Evolutionary conservation across 2,888 invertebrate genomes (phyloP), one percentile per base, ranked within the genome.

Genomic region (Chorisops tibialis): DNA sequence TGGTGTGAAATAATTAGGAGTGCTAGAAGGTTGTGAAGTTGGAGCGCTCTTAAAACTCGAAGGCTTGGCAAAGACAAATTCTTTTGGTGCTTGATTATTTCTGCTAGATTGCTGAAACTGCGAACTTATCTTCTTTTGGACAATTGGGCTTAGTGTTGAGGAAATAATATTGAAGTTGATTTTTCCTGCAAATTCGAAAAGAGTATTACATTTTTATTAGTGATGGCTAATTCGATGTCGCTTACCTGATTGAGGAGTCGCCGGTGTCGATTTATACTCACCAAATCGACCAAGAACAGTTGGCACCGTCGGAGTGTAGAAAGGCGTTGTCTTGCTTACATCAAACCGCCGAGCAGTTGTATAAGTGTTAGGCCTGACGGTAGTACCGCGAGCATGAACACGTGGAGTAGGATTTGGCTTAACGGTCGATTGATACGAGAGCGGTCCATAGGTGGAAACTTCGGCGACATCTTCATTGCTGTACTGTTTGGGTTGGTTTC

Each of bases 291-390:
- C 30, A 9, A 24, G 18, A 1, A 78, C 65, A 2, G 74, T 71
- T 9, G 78, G 78, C 24, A 79, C 73, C 0, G 78, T 79, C 19
- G 78, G 78, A 3, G 78, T 79, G 56, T 79, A 79, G 66, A 72
- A 79, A 1, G 78, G 77, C 0, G 78, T 76, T 3, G 75, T 71
- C 18, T 74, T 71, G 18, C 75, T 75, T 1, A 73, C 69, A 21
- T 77, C 78, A 9, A 76, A 52, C 6, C 73, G 71, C 16, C 76
- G 68, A 1, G 73, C 76, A 0, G 78, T 78, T 3, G 76, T 71
- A 19, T 76, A 38, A 45, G 43, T 45, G 24, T 50, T 60, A 4
- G 63, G 54, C 14, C 60, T 52, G n/a, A 45, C 18, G 6, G 56
- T 56, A 3, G 56, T 43, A 16, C 43, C 43, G 11, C 56, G 56